Base-by-base conservation (phyloP, 2,797 vertebrate genomes). In the Dermochelys coriacea region DNA sequence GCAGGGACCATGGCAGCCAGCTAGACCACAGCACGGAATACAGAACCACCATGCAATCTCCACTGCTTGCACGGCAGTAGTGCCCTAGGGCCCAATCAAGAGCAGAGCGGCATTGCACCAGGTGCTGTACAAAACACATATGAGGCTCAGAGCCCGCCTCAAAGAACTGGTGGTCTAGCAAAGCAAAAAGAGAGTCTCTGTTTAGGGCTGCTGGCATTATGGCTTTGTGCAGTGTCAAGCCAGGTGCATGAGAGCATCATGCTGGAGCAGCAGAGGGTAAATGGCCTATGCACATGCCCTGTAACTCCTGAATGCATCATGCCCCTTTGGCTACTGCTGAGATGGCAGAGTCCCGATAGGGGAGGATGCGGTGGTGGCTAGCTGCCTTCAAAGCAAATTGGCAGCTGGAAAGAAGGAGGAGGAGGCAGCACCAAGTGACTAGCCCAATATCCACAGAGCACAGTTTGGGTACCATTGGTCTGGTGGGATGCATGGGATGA, bases 231-330 rank as follows among this genome's bases (percentile, higher is more conserved):
- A 77, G 55, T 41, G 25, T 54, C 74, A 12, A 68, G 3, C 71
- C 82, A 2, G 2, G 29, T 11, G 9, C 3, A 19, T 18, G 85
- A 61, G 55, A 71, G 50, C 18, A 21, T 9, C n/a, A 5, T 68
- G 64, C 64, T 68, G 64, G n/a, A 45, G 50, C 4, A 4, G 3
- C 14, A 10, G 4, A 59, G 52, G 21, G 54, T 25, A 55, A 55
- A 29, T 0, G 0, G 34, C 10, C 9, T 19, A 25, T 37, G 21
- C 1, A 0, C 64, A 18, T 6, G 45, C 8, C 2, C 12, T 61
- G 64, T 15, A 25, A 2, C 55, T 82, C 51, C 47, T 49, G 27
- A 19, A n/a, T 77, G 16, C 45, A 45, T 27, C 1, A 0, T 3
- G 5, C 8, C 12, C 51, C 52, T 64, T 84, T 34, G 59, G 64